These are phyloP conservation scores for Varanus komodoensis DNA, from an alignment of 2,113 vertebrate species.

Conservation along the genomic window DNA sequence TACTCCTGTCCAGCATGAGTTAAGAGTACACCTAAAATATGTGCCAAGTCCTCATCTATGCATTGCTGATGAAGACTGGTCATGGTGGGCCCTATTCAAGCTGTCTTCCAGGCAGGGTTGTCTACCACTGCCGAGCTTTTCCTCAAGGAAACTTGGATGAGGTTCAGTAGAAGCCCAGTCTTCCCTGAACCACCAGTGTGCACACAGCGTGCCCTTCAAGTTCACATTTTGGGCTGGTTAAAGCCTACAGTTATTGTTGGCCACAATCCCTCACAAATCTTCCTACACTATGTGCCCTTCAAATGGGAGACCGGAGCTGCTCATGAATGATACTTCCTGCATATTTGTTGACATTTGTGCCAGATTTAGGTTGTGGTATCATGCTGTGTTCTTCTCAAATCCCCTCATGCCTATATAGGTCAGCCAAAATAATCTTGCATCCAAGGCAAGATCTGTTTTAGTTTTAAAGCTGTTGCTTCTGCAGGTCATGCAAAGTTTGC, in stretches of 20 bases:
- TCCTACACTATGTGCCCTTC: neutral
- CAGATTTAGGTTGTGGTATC: slow-evolving; percentile 21
- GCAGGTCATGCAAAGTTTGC: neutral
- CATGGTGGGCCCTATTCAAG: neutral
- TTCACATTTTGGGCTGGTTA: neutral
- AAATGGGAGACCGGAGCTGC: neutral
- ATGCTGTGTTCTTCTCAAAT: slow-evolving; percentile 17
- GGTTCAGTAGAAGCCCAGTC: neutral
- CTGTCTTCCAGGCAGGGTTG: neutral
- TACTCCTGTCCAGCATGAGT: neutral
- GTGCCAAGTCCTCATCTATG: neutral
- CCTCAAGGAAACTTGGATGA: neutral
- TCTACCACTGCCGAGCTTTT: neutral
- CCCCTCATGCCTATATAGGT: slow-evolving; percentile 6
- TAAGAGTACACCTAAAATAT: neutral
- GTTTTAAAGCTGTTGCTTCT: neutral
- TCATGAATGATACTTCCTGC: slow-evolving; percentile 9
- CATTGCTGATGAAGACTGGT: neutral
- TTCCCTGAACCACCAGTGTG: neutral
- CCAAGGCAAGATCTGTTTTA: neutral
- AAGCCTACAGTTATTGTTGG: slow-evolving; percentile 2
- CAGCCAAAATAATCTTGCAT: slow-evolving; percentile 19
- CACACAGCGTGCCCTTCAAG: neutral
- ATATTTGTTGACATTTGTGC: slow-evolving; percentile 20
- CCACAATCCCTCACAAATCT: neutral